Percentiles rank a stretch among this genome's conserved stretches.
phyloP scores from a whole-genome alignment of 2,113 vertebrate genomes.

The Nycticorax nycticorax region DNA sequence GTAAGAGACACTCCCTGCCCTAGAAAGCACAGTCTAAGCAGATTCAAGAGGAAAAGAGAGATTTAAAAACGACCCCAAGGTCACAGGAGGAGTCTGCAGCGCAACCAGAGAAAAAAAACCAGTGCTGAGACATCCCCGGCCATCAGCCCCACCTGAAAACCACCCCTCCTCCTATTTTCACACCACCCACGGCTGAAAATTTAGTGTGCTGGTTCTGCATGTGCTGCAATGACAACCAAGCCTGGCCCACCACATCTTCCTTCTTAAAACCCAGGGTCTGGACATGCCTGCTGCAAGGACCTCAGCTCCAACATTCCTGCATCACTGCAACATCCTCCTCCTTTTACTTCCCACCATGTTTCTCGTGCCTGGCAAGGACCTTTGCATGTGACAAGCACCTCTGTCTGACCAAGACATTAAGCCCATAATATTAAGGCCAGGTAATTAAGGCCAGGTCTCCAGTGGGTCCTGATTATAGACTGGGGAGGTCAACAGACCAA shows the following conservation, averaged over 20 bases:
- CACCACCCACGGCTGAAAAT: background rate
- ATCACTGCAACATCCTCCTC: background rate
- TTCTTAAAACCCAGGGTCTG: background rate
- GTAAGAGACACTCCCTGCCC: background rate
- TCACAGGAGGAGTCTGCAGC: background rate
- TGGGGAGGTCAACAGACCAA: background rate
- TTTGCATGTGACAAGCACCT: background rate
- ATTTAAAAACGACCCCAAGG: background rate
- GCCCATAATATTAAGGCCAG: background rate
- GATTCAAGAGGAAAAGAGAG: background rate
- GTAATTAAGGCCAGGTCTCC: background rate
- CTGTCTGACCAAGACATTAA: background rate
- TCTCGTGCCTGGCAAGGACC: background rate
- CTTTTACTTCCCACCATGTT: background rate
- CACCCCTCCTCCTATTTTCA: background rate
- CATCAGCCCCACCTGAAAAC: background rate
- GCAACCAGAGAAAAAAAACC: background rate
- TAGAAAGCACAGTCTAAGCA: background rate
- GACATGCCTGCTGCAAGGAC: rapidly evolving
- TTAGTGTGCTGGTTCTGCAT: rapidly evolving
- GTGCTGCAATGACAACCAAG: background rate
- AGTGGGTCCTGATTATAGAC: background rate
- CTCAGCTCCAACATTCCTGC: background rate
- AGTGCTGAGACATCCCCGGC: background rate
- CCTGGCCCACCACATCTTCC: background rate